Percentiles rank a stretch among this genome's conserved stretches.
phyloP scores from a whole-genome alignment of 2,797 vertebrate genomes.

The Carcharodon carcharias region DNA sequence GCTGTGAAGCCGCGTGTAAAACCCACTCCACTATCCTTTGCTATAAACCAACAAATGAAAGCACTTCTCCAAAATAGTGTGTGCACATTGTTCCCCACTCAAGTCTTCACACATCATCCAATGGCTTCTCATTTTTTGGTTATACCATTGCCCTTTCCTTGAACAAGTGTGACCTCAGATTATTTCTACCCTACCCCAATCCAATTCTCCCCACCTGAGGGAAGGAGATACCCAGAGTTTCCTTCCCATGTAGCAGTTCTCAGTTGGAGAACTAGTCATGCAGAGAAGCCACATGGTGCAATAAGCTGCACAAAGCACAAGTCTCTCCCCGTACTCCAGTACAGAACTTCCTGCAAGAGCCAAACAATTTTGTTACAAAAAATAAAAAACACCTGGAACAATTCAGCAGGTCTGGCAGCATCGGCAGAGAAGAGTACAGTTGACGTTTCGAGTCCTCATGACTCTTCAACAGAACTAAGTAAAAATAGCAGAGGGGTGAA shows the following conservation, averaged over 20 bases:
- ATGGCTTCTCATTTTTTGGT: not conserved
- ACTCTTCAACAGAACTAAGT: too few relatives aligned
- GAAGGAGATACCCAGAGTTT: not conserved
- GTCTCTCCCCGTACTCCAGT: not conserved
- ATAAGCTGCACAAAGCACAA: not conserved
- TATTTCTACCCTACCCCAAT: not conserved
- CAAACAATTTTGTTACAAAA: not conserved
- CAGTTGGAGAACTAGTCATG: not conserved
- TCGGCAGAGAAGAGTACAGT: too few relatives aligned
- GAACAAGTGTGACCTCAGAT: not conserved
- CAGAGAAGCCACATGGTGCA: not conserved
- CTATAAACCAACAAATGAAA: not conserved
- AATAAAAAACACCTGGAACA: too few relatives aligned
- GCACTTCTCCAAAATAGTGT: not conserved
- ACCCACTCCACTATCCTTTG: not conserved
- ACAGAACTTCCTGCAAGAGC: not conserved
- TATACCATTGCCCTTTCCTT: not conserved
- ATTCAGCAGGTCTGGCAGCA: too few relatives aligned
- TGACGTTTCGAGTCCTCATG: too few relatives aligned
- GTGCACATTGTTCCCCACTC: not conserved
- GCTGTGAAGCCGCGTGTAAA: not conserved
- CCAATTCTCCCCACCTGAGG: not conserved
- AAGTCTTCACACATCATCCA: not conserved
- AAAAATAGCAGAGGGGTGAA: too few relatives aligned
- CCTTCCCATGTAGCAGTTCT: not conserved